Evolutionary conservation across 1,140 invertebrate species (phyloP), one percentile per base, ranked within the genome.

Genomic region (Hypothenemus hampei): DNA sequence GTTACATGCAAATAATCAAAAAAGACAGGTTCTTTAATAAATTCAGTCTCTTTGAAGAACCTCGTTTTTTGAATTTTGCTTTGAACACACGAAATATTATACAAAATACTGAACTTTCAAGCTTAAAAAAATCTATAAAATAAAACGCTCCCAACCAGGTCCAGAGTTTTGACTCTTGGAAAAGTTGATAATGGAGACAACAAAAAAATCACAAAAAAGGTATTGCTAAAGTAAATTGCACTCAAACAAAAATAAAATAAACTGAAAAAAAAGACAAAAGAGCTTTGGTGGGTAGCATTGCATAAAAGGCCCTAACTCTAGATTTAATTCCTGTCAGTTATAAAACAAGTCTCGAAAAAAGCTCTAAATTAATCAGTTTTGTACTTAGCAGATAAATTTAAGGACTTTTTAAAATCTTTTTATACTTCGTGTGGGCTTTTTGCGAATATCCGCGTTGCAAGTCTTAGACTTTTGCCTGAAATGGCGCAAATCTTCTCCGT

Each of bases 401-500:
- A n/a, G n/a, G n/a, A n/a, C 10, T 15, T 45, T 29, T 55, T 44
- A 62, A 31, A 62, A 50, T 50, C 60, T 59, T 40, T 59, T 59
- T 22, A 54, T 23, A 56, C 47, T 56, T 37, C 48, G 54, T 3
- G 35, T 24, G 1, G 54, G 57, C 23, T 55, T 56, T 35, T 40
- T 59, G n/a, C 52, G 60, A 37, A 41, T 57, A 52, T 72, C 70
- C 4, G 57, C 73, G 57, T 80, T 81, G 78, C 81, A 83, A 18
- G 84, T 87, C 69, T 90, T 92, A 51, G 86, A 84, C 65, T 90
- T 89, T 50, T 77, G 78, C 15, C 87, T 77, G 65, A 91, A 93
- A 58, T 81, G 78, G 36, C 78, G 75, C 21, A 91, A 73, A 52
- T 91, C 87, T 11, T 79, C 77, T 46, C 81, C 79, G 65, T 88